Evolutionary conservation across 2,797 vertebrate genomes (phyloP).

Genomic region (Acipenser transmontanus): DNA sequence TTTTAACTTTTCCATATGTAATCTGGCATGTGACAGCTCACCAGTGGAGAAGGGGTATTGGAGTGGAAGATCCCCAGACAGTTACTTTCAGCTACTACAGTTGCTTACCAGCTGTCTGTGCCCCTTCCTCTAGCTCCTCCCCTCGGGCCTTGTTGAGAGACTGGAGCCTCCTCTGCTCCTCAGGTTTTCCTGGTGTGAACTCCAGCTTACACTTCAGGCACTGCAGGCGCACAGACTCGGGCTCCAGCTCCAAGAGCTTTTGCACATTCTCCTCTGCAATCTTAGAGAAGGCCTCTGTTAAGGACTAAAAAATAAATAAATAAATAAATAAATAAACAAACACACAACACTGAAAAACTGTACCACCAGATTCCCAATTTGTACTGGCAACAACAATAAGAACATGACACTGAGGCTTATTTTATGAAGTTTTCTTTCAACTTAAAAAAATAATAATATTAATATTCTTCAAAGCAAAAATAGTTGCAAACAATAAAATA

Average conservation of each 20-base stretch:
- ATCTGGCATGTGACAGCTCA: no score
- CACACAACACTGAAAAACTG: background rate
- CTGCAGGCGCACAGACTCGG: constrained; percentile 52
- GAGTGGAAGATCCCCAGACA: no score
- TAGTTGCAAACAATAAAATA: no score
- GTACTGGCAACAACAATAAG: no score
- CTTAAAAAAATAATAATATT: no score
- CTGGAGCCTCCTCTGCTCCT: background rate
- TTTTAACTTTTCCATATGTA: no score
- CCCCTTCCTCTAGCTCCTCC: background rate
- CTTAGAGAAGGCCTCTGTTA: constrained; percentile 58
- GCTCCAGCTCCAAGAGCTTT: constrained; percentile 27
- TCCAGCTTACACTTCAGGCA: constrained; percentile 83
- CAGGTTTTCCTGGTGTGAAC: constrained; percentile 43
- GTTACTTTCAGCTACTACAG: background rate
- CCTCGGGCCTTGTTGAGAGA: background rate
- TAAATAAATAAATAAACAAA: background rate
- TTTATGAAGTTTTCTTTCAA: no score
- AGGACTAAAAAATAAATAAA: constrained; percentile 42
- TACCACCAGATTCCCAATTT: no score
- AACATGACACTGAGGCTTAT: no score
- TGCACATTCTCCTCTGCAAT: constrained; percentile 59
- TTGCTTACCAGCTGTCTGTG: constrained; percentile 33
- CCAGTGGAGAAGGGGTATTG: no score
- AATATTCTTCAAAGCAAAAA: no score